Percentiles rank a stretch among this genome's conserved stretches.
Evolutionary conservation across 2,888 invertebrate species (phyloP).

Genomic region (Acleris sparsana): DNA sequence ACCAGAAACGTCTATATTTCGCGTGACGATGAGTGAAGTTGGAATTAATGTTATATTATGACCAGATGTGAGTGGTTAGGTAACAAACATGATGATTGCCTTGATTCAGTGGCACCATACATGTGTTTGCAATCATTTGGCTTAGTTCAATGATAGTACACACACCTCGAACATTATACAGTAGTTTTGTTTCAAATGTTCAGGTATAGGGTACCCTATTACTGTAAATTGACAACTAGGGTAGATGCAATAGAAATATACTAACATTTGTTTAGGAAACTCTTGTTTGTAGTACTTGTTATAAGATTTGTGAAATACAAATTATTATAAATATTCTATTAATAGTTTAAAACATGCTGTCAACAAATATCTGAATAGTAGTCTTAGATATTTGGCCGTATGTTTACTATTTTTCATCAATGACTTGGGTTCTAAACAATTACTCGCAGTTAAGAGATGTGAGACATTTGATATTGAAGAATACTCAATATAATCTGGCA

Average conservation of each 20-base stretch:
- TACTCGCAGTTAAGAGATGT: no score
- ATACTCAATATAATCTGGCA: no score
- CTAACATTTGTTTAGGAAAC: neutral
- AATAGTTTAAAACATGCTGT: no score
- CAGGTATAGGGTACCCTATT: neutral
- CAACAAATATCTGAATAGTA: no score
- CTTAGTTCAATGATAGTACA: constrained; percentile 14
- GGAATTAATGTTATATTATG: constrained; percentile 10
- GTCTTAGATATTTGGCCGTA: no score
- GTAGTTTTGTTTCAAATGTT: neutral
- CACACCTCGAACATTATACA: neutral
- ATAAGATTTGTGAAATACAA: no score
- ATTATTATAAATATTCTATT: no score
- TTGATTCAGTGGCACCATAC: constrained; percentile 28
- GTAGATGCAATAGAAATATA: neutral
- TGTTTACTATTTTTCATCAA: no score
- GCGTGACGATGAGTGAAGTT: constrained; percentile 38
- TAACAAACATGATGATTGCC: constrained; percentile 33
- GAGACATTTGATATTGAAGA: no score
- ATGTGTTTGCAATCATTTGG: constrained; percentile 34
- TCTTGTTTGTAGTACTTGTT: no score
- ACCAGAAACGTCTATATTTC: constrained; percentile 28
- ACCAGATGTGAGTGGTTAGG: constrained; percentile 38
- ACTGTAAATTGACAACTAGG: neutral
- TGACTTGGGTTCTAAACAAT: no score